Evolutionary conservation across 2,113 vertebrate species (phyloP).

Genomic region (Gymnarchus niloticus): DNA sequence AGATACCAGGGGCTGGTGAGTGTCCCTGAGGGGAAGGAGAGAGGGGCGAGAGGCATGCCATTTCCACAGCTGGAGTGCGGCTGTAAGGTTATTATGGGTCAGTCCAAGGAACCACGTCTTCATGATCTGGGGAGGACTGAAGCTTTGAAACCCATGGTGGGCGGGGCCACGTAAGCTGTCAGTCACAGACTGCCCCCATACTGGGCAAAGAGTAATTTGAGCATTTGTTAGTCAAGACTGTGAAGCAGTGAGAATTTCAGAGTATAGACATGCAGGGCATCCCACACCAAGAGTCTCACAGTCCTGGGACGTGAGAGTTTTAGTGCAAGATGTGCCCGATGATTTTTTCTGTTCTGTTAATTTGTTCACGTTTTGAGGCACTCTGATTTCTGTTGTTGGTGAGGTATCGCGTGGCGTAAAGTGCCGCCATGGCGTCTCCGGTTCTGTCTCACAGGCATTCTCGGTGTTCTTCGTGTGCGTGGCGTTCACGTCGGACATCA

Average conservation of each 20-base stretch:
- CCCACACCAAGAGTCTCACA: background rate
- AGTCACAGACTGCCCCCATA: background rate
- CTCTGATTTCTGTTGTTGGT: too few relatives aligned
- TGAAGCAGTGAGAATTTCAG: too few relatives aligned
- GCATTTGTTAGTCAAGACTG: too few relatives aligned
- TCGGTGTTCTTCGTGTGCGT: constrained; percentile 99
- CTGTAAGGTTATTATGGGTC: background rate
- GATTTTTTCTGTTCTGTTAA: too few relatives aligned
- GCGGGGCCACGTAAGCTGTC: background rate
- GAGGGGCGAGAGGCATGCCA: too few relatives aligned
- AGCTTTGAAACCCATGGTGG: background rate
- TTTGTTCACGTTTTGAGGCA: background rate
- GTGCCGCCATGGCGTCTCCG: background rate
- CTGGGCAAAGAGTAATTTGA: background rate
- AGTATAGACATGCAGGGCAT: too few relatives aligned
- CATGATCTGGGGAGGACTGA: background rate
- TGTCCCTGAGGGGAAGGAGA: constrained; percentile 26
- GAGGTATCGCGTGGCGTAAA: background rate
- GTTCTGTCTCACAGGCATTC: constrained; percentile 74
- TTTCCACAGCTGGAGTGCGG: background rate
- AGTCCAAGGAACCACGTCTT: background rate
- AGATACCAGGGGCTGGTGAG: constrained; percentile 97
- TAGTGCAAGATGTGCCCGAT: background rate
- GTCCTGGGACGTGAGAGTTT: background rate
- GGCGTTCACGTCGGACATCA: constrained; percentile 96